Evolutionary conservation across 2,888 invertebrate species (phyloP).

Genomic region (Acanthacorydalis orientalis): DNA sequence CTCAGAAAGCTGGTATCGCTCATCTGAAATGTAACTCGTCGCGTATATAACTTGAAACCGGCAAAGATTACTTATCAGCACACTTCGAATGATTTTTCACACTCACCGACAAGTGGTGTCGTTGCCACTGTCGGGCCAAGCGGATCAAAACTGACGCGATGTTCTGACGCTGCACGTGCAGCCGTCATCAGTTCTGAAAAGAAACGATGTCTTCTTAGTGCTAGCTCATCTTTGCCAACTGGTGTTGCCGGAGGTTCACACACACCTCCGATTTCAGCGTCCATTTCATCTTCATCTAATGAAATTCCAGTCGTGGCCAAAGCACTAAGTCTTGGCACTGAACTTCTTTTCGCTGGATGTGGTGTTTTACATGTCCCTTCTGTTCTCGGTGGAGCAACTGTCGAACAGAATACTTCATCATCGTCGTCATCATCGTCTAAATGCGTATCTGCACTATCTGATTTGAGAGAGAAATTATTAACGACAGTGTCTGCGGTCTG

Average conservation of each 20-base stretch:
- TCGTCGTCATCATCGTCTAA: conserved; percentile 20
- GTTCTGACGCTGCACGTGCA: conserved; percentile 53
- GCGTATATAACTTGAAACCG: too few species aligned
- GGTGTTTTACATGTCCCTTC: conserved; percentile 31
- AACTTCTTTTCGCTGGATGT: conserved; percentile 25
- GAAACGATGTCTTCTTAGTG: conserved; percentile 56
- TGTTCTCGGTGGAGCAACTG: conserved; percentile 24
- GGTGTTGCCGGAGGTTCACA: conserved; percentile 57
- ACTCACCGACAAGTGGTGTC: neutral
- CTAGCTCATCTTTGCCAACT: conserved; percentile 61
- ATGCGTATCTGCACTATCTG: too few species aligned
- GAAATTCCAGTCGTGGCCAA: conserved; percentile 22
- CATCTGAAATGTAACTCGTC: too few species aligned
- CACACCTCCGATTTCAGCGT: conserved; percentile 31
- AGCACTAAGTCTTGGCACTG: neutral
- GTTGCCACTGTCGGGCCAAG: conserved; percentile 45
- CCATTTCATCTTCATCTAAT: conserved; percentile 21
- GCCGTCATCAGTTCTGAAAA: conserved; percentile 62
- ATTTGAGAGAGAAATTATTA: too few species aligned
- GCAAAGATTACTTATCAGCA: too few species aligned
- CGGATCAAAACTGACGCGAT: conserved; percentile 60
- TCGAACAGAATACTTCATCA: conserved; percentile 45
- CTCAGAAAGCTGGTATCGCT: too few species aligned
- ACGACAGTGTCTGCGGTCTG: too few species aligned
- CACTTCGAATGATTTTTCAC: too few species aligned